These are phyloP conservation scores for Molothrus ater DNA, from an alignment of 2,797 vertebrate species.

Conservation along the genomic window DNA sequence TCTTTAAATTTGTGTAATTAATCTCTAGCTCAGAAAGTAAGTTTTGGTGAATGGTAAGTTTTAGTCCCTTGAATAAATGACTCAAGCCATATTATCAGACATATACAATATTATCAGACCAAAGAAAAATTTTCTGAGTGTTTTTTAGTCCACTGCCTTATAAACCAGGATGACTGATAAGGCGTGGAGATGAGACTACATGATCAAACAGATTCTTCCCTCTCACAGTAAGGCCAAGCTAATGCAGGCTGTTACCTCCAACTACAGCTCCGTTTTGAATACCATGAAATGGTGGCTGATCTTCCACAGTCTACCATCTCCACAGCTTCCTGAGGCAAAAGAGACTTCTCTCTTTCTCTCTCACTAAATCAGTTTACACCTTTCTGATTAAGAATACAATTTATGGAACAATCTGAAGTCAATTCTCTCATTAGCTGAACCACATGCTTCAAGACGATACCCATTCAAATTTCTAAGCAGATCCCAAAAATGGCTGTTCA, in stretches of 20 bases:
- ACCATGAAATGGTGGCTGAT: not conserved
- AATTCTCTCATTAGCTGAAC: constrained; percentile 3
- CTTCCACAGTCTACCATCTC: not conserved
- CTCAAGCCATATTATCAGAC: not conserved
- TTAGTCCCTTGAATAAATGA: not conserved
- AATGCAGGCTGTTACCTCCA: not conserved
- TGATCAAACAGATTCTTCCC: not conserved
- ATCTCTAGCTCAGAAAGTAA: constrained; percentile 17
- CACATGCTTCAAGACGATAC: not conserved
- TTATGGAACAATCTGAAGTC: constrained; percentile 45
- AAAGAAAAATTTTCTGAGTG: not conserved
- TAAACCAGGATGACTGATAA: not conserved
- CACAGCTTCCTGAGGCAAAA: not conserved
- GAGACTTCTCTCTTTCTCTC: not conserved
- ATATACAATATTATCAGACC: not conserved
- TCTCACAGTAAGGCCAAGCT: not conserved
- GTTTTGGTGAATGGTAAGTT: not conserved
- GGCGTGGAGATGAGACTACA: not conserved
- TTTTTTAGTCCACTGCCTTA: not conserved
- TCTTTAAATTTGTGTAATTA: not conserved
- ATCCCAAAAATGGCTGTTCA: not conserved
- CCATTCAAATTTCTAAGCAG: not conserved
- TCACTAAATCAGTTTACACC: constrained; percentile 31
- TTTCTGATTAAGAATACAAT: constrained; percentile 38
- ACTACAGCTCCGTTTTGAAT: not conserved